Evolutionary conservation across 2,113 vertebrate genomes (phyloP), one percentile per base, ranked within the genome.

Genomic region (Empidonax alnorum): DNA sequence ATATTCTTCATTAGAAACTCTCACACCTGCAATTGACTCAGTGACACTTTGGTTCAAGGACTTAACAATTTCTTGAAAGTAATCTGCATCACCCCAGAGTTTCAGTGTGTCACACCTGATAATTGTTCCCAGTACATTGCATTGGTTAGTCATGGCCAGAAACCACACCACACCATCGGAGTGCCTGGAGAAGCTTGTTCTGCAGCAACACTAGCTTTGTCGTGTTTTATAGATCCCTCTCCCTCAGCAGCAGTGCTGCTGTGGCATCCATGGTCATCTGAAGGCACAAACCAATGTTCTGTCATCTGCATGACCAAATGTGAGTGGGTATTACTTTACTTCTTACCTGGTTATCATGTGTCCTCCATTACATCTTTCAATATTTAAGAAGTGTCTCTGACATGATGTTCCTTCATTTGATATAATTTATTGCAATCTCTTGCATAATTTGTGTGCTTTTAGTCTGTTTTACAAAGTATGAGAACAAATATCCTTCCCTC

Each of bases 51-150:
- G 37, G 0, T 41, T 49, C 37, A 22, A 74, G 55, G 31, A 7
- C 2, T 73, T 65, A 5, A 30, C 22, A 4, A 14, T 67, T 78
- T 93, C 42, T 84, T 53, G 33, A 81, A 41, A 25, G 14, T 39
- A 39, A 37, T 56, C 31, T 82, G 4, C 62, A n/a, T 41, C 21
- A 63, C 16, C 2, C 8, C 35, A 53, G 37, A 58, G 27, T 73
- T 78, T 41, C 0, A 0, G 8, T 61, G 27, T 53, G 25, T 44
- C 28, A 25, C 6, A n/a, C 47, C 59, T 77, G 59, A 61, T 53
- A 7, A 7, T 37, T 22, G 9, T 84, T 5, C 12, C 16, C 18
- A 19, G 20, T 28, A 58, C 52, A 53, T 52, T 61, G n/a, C 35
- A 52, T 47, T 16, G 31, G 4, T 73, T 31, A 35, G 55, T 53